phyloP scores from a whole-genome alignment of 1,140 invertebrate species.

The Spodoptera litura region DNA sequence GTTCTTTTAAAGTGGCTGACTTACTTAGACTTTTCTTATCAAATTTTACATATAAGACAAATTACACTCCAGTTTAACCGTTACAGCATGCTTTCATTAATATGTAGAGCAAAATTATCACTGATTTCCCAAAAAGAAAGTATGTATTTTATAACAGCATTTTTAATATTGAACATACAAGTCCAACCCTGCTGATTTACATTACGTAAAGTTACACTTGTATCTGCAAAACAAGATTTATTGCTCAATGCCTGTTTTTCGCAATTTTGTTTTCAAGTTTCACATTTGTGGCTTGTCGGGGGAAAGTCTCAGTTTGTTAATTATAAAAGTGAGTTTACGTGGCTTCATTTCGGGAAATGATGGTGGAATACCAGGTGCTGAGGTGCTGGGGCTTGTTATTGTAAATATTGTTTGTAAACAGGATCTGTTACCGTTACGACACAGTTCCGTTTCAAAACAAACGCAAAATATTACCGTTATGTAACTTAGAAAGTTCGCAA shows the following conservation, averaged over 20 bases:
- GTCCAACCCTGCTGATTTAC: too few species aligned
- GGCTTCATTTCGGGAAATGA: conserved; percentile 19
- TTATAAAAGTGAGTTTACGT: conserved; percentile 28
- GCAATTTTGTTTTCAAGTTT: conserved; percentile 32
- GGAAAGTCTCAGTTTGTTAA: conserved; percentile 27
- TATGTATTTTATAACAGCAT: too few species aligned
- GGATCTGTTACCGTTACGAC: conserved; percentile 59
- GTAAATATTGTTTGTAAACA: conserved; percentile 57
- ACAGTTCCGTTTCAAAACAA: conserved; percentile 63
- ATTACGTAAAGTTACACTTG: neutral
- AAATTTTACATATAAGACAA: too few species aligned
- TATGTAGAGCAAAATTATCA: too few species aligned
- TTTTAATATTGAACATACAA: too few species aligned
- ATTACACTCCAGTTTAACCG: conserved; percentile 5
- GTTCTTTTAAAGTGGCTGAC: neutral
- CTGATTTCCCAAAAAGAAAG: too few species aligned
- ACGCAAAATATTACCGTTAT: conserved; percentile 63
- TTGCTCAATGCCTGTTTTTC: conserved; percentile 4
- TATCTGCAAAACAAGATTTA: conserved; percentile 14
- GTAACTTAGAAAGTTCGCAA: conserved; percentile 66
- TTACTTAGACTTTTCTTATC: too few species aligned
- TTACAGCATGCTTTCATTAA: neutral
- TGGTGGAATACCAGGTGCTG: conserved; percentile 22
- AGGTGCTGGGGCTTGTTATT: conserved; percentile 16
- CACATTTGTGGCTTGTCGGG: neutral